Evolutionary conservation across 2,888 invertebrate genomes (phyloP).

Genomic region (Sycophila texana): DNA sequence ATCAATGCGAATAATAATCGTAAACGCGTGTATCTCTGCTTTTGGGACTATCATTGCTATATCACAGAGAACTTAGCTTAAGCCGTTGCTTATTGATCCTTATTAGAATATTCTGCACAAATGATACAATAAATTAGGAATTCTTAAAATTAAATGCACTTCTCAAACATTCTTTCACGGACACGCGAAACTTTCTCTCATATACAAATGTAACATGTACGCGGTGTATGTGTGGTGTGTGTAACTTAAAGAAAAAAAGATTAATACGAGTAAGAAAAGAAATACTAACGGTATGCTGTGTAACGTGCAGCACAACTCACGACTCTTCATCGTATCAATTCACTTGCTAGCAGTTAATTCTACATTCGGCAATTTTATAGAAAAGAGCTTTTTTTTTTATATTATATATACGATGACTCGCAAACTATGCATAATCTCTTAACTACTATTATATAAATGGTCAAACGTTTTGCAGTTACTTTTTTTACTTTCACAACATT

Average conservation of each 20-base stretch:
- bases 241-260: constrained; percentile 49
- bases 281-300: constrained; percentile 71
- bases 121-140: constrained; percentile 70
- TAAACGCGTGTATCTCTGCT: constrained; percentile 67
- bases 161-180: constrained; percentile 46
- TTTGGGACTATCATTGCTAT: constrained; percentile 68
- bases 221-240: constrained; percentile 11
- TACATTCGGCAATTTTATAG: constrained; percentile 46
- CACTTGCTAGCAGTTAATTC: constrained; percentile 48
- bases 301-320: constrained; percentile 50
- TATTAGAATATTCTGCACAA: constrained; percentile 64
- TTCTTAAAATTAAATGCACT: constrained; percentile 66
- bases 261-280: constrained; percentile 69
- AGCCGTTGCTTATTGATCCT: constrained; percentile 57
- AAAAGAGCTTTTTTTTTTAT: constrained; percentile 32
- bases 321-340: constrained; percentile 41
- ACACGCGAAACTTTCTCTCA: constrained; percentile 47
- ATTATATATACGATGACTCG: constrained; percentile 42
- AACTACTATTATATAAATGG: constrained; percentile 43
- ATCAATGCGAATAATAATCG: constrained; percentile 62
- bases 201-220: constrained; percentile 53
- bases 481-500: constrained; percentile 54
- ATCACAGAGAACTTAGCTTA: constrained; percentile 72
- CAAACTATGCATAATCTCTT: constrained; percentile 50
- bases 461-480: constrained; percentile 48